Evolutionary conservation across 2,113 vertebrate species (phyloP).

Genomic region (Sinocyclocheilus grahami): DNA sequence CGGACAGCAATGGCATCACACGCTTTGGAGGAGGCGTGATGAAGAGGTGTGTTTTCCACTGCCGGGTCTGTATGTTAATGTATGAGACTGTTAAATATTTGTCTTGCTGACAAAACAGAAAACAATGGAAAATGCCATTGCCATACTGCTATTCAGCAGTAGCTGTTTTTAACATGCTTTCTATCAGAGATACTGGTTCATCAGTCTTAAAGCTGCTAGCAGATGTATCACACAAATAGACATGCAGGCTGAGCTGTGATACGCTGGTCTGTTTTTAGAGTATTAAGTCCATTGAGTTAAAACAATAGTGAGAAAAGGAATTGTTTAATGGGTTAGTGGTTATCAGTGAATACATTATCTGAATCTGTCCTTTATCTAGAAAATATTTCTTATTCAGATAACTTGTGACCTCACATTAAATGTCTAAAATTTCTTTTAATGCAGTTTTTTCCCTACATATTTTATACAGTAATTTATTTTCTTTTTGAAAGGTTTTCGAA

Average conservation of each 20-base stretch:
- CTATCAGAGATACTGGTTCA: background rate
- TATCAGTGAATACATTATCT: no score
- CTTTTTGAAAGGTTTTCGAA: conserved; percentile 73
- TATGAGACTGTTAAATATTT: background rate
- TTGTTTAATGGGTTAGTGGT: no score
- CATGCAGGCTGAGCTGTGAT: no score
- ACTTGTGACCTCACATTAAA: background rate
- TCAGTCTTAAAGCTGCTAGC: background rate
- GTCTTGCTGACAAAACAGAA: background rate
- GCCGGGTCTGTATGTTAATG: background rate
- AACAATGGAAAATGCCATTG: background rate
- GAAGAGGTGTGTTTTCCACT: conserved; percentile 79
- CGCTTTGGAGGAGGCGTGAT: conserved; percentile 80
- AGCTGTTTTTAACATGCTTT: no score
- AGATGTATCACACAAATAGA: background rate
- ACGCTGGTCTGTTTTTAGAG: no score
- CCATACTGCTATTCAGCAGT: no score
- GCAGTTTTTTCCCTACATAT: no score
- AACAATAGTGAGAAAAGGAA: no score
- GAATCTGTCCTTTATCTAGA: no score
- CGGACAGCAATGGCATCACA: conserved; percentile 60
- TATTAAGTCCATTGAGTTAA: no score
- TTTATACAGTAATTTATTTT: background rate
- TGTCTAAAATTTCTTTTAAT: background rate
- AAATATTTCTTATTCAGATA: no score